phyloP scores from a whole-genome alignment of 2,888 invertebrate species.

The Drosophila parthenogenetica region DNA sequence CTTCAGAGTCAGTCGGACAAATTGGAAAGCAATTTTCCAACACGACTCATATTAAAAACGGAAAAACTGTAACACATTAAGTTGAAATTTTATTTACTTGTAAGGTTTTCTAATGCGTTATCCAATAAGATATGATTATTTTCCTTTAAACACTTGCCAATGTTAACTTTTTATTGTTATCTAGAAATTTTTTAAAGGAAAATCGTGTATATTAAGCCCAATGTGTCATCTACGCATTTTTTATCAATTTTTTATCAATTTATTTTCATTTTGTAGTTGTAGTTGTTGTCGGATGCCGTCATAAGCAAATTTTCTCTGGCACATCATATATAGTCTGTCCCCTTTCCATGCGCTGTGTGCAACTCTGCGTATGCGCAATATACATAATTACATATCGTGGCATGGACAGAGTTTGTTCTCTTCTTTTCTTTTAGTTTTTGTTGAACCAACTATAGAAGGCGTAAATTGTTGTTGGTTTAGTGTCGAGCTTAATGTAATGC shows the following conservation, averaged over 20 bases:
- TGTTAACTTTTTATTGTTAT: not conserved
- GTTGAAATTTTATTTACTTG: not conserved
- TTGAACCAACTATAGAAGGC: constrained; percentile 34
- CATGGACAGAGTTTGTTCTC: constrained; percentile 11
- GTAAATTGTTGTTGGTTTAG: constrained; percentile 29
- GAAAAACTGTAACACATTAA: not conserved
- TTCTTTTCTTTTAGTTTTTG: constrained; percentile 10
- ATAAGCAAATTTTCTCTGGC: constrained; percentile 52
- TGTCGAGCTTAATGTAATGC: constrained; percentile 36
- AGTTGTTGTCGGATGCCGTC: constrained; percentile 47
- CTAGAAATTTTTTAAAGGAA: constrained; percentile 2
- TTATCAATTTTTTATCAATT: constrained; percentile 60
- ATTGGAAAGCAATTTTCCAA: constrained; percentile 27
- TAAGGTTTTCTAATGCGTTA: not conserved
- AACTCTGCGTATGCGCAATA: constrained; percentile 40
- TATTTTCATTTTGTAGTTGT: constrained; percentile 47
- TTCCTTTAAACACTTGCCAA: not conserved
- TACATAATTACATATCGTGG: constrained; percentile 53
- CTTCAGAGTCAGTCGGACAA: constrained; percentile 18
- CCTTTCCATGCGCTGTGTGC: constrained; percentile 4
- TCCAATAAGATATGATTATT: not conserved
- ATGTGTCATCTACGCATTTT: constrained; percentile 36
- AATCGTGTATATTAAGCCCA: constrained; percentile 9
- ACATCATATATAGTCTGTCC: constrained; percentile 30
- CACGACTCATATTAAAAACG: not conserved